Percentiles rank a stretch among this genome's conserved stretches.
These are phyloP conservation scores for Melanchra persicariae DNA, from an alignment of 2,888 invertebrate species.

Conservation along the genomic window DNA sequence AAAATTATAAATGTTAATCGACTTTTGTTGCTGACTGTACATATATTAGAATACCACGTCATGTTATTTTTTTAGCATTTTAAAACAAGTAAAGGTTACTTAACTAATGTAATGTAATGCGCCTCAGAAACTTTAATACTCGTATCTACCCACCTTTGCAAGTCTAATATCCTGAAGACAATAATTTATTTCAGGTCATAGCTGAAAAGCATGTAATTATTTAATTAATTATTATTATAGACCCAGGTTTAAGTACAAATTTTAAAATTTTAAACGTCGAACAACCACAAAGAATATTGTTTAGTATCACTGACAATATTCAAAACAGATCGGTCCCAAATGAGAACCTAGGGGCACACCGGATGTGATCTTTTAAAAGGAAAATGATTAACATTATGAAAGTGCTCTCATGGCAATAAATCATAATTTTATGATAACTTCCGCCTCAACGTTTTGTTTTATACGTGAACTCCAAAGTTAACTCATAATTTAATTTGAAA, in stretches of 20 bases:
- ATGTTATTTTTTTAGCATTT: no score
- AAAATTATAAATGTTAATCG: no score
- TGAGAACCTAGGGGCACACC: conserved; percentile 17
- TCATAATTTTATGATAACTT: conserved; percentile 20
- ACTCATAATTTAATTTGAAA: neutral
- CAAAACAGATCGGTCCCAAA: conserved; percentile 29
- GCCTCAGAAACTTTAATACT: no score
- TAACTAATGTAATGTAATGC: no score
- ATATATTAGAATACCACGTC: neutral
- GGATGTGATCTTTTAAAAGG: conserved; percentile 22
- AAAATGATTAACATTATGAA: conserved; percentile 26
- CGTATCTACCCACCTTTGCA: neutral
- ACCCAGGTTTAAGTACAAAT: no score
- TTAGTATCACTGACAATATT: conserved; percentile 4
- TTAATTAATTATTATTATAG: no score
- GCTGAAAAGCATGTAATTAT: neutral
- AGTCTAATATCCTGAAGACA: neutral
- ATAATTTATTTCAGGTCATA: neutral
- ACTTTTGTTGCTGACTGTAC: no score
- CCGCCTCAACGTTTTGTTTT: conserved; percentile 4
- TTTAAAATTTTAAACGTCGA: no score
- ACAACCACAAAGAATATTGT: conserved; percentile 10
- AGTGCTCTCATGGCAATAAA: conserved; percentile 33
- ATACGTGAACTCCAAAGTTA: conserved; percentile 20
- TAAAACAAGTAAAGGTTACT: neutral